A percentile compares a stretch with the other conserved stretches of the same genome.
phyloP scores from a whole-genome alignment of 2,888 invertebrate genomes.

The Morpho deidamia region DNA sequence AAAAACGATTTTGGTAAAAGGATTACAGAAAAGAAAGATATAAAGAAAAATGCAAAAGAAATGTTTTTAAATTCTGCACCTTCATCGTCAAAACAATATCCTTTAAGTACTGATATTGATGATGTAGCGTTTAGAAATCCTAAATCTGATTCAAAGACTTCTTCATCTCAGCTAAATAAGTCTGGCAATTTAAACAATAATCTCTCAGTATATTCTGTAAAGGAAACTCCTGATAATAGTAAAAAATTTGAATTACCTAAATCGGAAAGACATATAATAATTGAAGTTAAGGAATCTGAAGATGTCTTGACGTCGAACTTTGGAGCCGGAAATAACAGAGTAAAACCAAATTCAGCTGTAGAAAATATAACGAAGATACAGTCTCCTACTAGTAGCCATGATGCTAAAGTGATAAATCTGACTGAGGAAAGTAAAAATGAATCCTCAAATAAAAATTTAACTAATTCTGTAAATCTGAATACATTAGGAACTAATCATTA shows the following conservation, averaged over 20 bases:
- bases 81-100: slow-evolving; percentile 12
- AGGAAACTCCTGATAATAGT: not conserved
- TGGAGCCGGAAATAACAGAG: no score
- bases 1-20: not conserved
- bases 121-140: not conserved
- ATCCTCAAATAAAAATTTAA: no score
- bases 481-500: no score
- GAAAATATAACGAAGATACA: no score
- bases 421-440: no score
- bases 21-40: not conserved
- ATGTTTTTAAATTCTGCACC: slow-evolving; percentile 7
- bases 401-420: no score
- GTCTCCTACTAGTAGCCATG: no score
- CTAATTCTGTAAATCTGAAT: no score
- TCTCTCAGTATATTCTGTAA: not conserved
- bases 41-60: slow-evolving; percentile 15
- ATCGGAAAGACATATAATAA: not conserved
- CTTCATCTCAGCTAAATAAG: not conserved
- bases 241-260: not conserved
- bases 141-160: not conserved
- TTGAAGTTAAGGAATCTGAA: no score
- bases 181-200: not conserved
- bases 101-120: not conserved
- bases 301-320: no score
- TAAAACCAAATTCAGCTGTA: no score